phyloP scores from a whole-genome alignment of 2,113 vertebrate species.

The Chrysochloris asiatica region DNA sequence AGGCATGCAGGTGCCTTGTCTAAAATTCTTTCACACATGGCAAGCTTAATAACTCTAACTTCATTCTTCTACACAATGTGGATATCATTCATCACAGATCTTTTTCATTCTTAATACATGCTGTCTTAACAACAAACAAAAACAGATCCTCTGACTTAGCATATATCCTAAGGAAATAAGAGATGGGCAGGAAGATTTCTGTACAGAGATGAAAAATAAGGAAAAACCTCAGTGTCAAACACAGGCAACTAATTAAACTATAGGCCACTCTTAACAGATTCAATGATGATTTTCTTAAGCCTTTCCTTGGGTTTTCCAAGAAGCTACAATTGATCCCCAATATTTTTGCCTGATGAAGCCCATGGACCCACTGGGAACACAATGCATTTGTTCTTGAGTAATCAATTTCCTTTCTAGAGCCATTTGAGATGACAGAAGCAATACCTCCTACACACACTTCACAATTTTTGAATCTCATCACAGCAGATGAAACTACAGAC shows the following conservation, averaged over 20 bases:
- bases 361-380: slow-evolving; percentile 13
- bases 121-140: slow-evolving; percentile 48
- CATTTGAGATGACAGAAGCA: slow-evolving; percentile 58
- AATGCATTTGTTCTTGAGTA: slow-evolving; percentile 59
- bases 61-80: background rate
- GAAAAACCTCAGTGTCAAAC: slow-evolving; percentile 36
- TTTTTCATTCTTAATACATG: slow-evolving; percentile 54
- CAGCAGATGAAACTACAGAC: slow-evolving; percentile 68
- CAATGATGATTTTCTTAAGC: background rate
- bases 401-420: slow-evolving; percentile 58
- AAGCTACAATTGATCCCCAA: background rate
- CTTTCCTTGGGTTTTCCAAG: slow-evolving; percentile 21
- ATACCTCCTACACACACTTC: slow-evolving; percentile 55
- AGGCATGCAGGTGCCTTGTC: background rate
- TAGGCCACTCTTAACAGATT: slow-evolving; percentile 28
- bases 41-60: background rate
- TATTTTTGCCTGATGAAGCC: slow-evolving; percentile 27
- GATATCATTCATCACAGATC: background rate
- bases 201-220: slow-evolving; percentile 41
- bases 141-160: background rate
- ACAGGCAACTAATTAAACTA: slow-evolving; percentile 25
- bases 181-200: slow-evolving; percentile 23
- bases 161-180: slow-evolving; percentile 49
- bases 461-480: slow-evolving; percentile 44
- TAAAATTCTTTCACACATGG: background rate